A percentile compares a stretch with the other conserved stretches of the same genome.
Conservation (phyloP, 2,888 invertebrate genomes). For the Conchocele bisecta region DNA sequence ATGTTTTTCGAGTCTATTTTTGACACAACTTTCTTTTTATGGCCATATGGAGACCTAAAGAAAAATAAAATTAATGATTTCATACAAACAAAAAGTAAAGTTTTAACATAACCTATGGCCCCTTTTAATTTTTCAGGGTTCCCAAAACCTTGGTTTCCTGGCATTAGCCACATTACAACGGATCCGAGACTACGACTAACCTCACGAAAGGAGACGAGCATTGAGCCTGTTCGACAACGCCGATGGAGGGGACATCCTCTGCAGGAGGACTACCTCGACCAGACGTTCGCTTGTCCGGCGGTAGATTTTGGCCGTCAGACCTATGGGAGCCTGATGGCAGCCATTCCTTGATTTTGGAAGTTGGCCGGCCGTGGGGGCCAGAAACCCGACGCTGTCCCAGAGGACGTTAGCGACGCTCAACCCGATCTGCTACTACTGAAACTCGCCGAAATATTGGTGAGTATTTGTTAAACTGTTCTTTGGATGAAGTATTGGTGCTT, state of each 20-base stretch:
- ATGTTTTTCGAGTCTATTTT: too few species aligned
- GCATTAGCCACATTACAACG: slow-evolving; percentile 41
- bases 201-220: slow-evolving; percentile 10
- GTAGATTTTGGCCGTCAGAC: slow-evolving; percentile 57
- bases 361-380: slow-evolving; percentile 40
- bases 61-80: too few species aligned
- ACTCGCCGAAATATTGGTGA: too few species aligned
- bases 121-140: too few species aligned
- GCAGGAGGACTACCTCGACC: slow-evolving; percentile 48
- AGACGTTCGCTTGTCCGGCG: slow-evolving; percentile 48
- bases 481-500: too few species aligned
- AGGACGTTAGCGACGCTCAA: slow-evolving; percentile 20
- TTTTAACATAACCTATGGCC: too few species aligned
- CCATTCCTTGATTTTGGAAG: slow-evolving; percentile 49
- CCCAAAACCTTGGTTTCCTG: slow-evolving; percentile 41
- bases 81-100: too few species aligned
- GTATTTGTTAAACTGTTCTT: too few species aligned
- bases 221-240: slow-evolving; percentile 43
- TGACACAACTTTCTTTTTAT: too few species aligned
- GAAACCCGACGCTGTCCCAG: slow-evolving; percentile 16
- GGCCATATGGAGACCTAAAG: too few species aligned
- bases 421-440: slow-evolving; percentile 44
- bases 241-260: slow-evolving; percentile 49
- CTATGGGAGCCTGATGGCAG: slow-evolving; percentile 38
- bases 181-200: background rate